Evolutionary conservation across 2,888 invertebrate genomes (phyloP).

Genomic region (Hypsopygia costalis): DNA sequence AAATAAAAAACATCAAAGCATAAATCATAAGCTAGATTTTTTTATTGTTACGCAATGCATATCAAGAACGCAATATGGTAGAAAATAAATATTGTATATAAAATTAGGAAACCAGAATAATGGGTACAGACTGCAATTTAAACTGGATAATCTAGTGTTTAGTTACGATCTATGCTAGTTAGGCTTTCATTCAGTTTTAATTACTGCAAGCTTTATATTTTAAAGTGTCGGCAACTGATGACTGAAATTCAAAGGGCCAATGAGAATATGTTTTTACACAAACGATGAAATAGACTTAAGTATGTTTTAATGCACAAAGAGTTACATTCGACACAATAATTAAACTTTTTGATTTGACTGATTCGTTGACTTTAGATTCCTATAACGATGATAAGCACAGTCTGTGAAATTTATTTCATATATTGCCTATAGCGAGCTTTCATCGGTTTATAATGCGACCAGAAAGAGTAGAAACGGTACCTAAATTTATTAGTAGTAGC

Average conservation of each 20-base stretch:
- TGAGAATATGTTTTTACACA: constrained; percentile 58
- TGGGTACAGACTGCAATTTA: constrained; percentile 73
- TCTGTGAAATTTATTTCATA: too few species aligned
- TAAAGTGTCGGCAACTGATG: constrained; percentile 70
- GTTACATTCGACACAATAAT: constrained; percentile 36
- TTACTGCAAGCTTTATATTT: constrained; percentile 74
- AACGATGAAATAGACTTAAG: constrained; percentile 45
- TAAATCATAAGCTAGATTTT: constrained; percentile 78
- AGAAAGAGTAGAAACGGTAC: too few species aligned
- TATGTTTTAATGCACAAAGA: constrained; percentile 65
- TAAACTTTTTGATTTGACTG: constrained; percentile 19
- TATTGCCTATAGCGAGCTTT: too few species aligned
- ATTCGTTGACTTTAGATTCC: constrained; percentile 12
- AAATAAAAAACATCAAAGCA: too few species aligned
- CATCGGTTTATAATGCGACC: too few species aligned
- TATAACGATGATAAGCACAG: too few species aligned
- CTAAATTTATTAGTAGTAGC: too few species aligned
- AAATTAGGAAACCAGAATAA: constrained; percentile 66
- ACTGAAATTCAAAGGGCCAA: constrained; percentile 75
- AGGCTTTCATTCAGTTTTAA: constrained; percentile 69
- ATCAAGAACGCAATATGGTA: constrained; percentile 81
- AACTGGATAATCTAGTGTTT: constrained; percentile 74
- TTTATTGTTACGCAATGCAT: constrained; percentile 81
- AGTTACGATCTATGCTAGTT: constrained; percentile 75
- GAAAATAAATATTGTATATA: constrained; percentile 80